phyloP scores from a whole-genome alignment of 2,888 invertebrate genomes.

The Netelia fuscicornis region DNA sequence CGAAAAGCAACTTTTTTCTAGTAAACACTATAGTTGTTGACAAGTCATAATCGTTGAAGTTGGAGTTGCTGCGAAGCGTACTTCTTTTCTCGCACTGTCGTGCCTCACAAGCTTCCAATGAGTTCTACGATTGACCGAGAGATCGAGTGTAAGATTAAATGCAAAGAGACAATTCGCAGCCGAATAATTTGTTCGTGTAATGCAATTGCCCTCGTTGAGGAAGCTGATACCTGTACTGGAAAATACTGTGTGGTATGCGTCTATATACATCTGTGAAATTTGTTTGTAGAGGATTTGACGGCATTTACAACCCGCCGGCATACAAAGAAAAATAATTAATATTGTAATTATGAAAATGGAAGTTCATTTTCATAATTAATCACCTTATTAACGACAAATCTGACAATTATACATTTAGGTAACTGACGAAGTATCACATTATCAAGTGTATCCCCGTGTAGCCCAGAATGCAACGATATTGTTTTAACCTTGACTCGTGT shows the following conservation, averaged over 20 bases:
- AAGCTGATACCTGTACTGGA: not conserved
- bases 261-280: not conserved
- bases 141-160: not conserved
- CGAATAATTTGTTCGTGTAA: not conserved
- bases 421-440: too few relatives aligned
- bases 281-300: not conserved
- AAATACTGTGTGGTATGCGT: slow-evolving; percentile 55
- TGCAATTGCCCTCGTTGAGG: not conserved
- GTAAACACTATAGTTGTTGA: too few relatives aligned
- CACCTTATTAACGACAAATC: too few relatives aligned
- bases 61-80: slow-evolving; percentile 69
- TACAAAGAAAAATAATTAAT: too few relatives aligned
- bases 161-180: not conserved
- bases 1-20: too few relatives aligned
- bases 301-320: too few relatives aligned
- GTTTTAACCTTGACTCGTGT: too few relatives aligned
- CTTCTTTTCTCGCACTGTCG: slow-evolving; percentile 68
- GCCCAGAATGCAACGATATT: too few relatives aligned
- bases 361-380: too few relatives aligned
- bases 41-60: slow-evolving; percentile 65
- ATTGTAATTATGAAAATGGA: too few relatives aligned
- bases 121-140: not conserved
- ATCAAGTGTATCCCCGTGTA: too few relatives aligned
- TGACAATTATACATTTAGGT: too few relatives aligned
- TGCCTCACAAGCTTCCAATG: not conserved